Evolutionary conservation across 2,888 invertebrate species (phyloP).

Genomic region (Drosophila helvetica): DNA sequence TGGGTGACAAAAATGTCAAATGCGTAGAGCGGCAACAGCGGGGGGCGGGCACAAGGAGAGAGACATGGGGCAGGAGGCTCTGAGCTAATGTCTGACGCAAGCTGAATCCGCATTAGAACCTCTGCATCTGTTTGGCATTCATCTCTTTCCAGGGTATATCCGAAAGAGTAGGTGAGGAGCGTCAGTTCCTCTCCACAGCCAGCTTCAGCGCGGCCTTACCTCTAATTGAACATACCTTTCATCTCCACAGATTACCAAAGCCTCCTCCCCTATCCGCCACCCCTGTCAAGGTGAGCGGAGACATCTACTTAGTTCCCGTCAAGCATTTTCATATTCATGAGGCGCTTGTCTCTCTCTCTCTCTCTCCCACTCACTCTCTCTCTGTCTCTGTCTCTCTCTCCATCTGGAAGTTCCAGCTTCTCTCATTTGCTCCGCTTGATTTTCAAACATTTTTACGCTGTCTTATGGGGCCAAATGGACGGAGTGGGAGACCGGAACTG

Average conservation of each 20-base stretch:
- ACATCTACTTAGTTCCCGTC: constrained; percentile 70
- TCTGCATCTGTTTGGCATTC: neutral
- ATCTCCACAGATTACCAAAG: neutral
- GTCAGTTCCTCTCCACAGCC: too few relatives aligned
- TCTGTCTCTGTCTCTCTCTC: constrained; percentile 11
- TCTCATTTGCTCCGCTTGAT: constrained; percentile 68
- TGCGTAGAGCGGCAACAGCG: constrained; percentile 51
- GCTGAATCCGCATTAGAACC: constrained; percentile 25
- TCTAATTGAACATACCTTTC: neutral
- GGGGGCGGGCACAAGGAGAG: neutral
- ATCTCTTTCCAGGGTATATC: neutral
- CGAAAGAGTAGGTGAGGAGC: too few relatives aligned
- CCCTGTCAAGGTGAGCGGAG: constrained; percentile 43
- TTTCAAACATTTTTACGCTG: constrained; percentile 72
- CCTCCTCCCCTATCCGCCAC: constrained; percentile 1
- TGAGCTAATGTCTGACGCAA: constrained; percentile 62
- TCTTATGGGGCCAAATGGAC: constrained; percentile 9
- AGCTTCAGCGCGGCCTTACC: neutral
- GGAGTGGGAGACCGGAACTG: constrained; percentile 1
- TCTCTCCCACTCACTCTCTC: constrained; percentile 16
- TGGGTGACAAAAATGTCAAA: constrained; percentile 80
- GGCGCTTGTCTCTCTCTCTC: constrained; percentile 7
- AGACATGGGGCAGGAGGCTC: neutral
- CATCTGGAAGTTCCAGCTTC: constrained; percentile 27
- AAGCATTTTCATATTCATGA: constrained; percentile 76